These are phyloP conservation scores for Choreutis nemorana DNA, from an alignment of 2,888 invertebrate genomes.

Conservation along the genomic window DNA sequence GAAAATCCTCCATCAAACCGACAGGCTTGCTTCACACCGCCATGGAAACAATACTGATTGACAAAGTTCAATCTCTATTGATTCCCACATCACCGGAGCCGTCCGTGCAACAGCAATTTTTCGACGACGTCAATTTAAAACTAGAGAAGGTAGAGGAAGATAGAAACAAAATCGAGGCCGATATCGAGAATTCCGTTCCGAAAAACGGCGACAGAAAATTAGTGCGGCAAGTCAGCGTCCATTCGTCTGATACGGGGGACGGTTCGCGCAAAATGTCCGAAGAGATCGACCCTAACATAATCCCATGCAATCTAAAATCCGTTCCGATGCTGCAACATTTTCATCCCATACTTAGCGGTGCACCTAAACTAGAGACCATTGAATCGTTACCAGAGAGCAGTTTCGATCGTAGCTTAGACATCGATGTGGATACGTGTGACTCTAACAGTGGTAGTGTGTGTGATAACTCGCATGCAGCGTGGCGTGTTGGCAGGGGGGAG, in stretches of 20 bases:
- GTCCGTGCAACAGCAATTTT: slow-evolving; percentile 35
- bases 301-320: slow-evolving; percentile 27
- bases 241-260: slow-evolving; percentile 23
- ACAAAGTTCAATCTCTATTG: slow-evolving; percentile 54
- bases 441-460: slow-evolving; percentile 60
- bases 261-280: slow-evolving; percentile 46
- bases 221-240: slow-evolving; percentile 41
- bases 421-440: slow-evolving; percentile 34
- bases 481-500: slow-evolving; percentile 52
- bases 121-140: slow-evolving; percentile 44
- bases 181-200: slow-evolving; percentile 9
- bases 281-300: slow-evolving; percentile 22
- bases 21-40: slow-evolving; percentile 58
- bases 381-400: slow-evolving; percentile 47
- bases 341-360: slow-evolving; percentile 42
- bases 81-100: slow-evolving; percentile 43
- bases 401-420: slow-evolving; percentile 33
- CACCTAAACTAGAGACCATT: slow-evolving; percentile 43
- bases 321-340: slow-evolving; percentile 40
- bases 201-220: slow-evolving; percentile 25
- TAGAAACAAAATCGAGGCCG: slow-evolving; percentile 16
- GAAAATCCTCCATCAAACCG: slow-evolving; percentile 32
- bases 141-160: slow-evolving; percentile 38
- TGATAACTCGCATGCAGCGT: slow-evolving; percentile 65
- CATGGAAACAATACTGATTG: slow-evolving; percentile 64